phyloP scores from a whole-genome alignment of 1,140 invertebrate species.

The Zaprionus nigranus region DNA sequence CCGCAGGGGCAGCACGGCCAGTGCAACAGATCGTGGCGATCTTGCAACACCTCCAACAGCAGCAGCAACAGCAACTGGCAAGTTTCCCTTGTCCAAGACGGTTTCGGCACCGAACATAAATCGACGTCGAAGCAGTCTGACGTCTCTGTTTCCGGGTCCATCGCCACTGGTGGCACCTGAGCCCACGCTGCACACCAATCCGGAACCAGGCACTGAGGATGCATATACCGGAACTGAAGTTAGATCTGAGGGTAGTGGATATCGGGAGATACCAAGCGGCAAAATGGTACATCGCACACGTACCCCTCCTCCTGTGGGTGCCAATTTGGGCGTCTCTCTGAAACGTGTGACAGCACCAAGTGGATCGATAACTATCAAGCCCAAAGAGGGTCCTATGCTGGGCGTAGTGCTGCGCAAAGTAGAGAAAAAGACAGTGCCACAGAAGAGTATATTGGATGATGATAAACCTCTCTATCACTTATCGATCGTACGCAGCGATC shows the following conservation, averaged over 20 bases:
- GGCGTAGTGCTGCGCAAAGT: constrained; percentile 80
- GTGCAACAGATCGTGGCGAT: constrained; percentile 30
- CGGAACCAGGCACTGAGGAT: constrained; percentile 3
- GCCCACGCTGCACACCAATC: constrained; percentile 64
- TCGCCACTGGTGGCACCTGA: constrained; percentile 71
- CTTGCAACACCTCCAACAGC: constrained; percentile 21
- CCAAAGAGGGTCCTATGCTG: constrained; percentile 76
- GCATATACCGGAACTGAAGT: constrained; percentile 12
- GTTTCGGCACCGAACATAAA: constrained; percentile 70
- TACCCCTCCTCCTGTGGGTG: constrained; percentile 76
- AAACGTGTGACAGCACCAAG: constrained; percentile 74
- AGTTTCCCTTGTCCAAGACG: constrained; percentile 72
- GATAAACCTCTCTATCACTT: constrained; percentile 80
- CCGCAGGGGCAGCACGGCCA: constrained; percentile 74
- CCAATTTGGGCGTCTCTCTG: constrained; percentile 73
- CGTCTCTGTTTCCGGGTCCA: constrained; percentile 74
- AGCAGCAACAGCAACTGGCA: constrained; percentile 2
- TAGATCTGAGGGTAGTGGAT: constrained; percentile 46
- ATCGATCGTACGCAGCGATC: constrained; percentile 75
- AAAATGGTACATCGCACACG: constrained; percentile 79
- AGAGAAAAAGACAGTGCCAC: constrained; percentile 69
- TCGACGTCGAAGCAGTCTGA: constrained; percentile 66
- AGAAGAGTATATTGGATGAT: constrained; percentile 82
- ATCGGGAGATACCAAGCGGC: constrained; percentile 74
- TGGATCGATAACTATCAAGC: constrained; percentile 71